Conservation (phyloP, 1,140 invertebrate species). For the Meloidogyne floridensis region DNA sequence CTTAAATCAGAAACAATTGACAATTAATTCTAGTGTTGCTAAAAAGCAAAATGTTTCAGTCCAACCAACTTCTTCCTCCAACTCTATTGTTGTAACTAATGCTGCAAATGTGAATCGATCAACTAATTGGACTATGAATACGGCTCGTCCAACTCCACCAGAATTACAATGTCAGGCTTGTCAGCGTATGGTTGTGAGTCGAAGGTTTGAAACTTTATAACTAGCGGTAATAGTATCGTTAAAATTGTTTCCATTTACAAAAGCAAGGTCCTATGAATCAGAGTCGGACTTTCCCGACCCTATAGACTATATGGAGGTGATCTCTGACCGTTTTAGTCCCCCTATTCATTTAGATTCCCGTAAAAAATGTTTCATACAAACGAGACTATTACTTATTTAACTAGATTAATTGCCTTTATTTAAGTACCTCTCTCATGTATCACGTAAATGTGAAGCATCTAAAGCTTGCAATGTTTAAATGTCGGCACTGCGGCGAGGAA, state of each 20-base stretch:
- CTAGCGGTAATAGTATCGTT: neutral
- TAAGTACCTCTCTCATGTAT: slow-evolving; percentile 39
- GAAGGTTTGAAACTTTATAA: slow-evolving; percentile 3
- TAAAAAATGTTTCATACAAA: no score
- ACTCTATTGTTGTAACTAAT: neutral
- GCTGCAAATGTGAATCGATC: neutral
- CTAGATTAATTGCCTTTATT: no score
- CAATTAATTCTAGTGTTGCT: neutral
- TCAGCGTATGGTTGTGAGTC: slow-evolving; percentile 32
- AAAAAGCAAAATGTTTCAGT: slow-evolving; percentile 9
- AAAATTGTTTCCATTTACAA: no score
- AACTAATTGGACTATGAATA: neutral
- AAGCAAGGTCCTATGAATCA: no score
- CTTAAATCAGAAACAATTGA: neutral
- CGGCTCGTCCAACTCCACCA: neutral
- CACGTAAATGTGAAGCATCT: slow-evolving; percentile 45
- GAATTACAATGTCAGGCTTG: slow-evolving; percentile 40
- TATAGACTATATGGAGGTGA: no score
- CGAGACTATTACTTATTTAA: no score
- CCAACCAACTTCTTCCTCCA: slow-evolving; percentile 4
- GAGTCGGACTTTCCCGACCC: no score
- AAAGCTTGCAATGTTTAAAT: slow-evolving; percentile 30
- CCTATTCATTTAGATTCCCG: no score
- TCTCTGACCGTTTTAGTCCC: no score
- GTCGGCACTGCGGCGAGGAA: slow-evolving; percentile 26